A percentile compares a stretch with the other conserved stretches of the same genome.
phyloP scores from a whole-genome alignment of 2,113 vertebrate species.

The Corapipo altera region DNA sequence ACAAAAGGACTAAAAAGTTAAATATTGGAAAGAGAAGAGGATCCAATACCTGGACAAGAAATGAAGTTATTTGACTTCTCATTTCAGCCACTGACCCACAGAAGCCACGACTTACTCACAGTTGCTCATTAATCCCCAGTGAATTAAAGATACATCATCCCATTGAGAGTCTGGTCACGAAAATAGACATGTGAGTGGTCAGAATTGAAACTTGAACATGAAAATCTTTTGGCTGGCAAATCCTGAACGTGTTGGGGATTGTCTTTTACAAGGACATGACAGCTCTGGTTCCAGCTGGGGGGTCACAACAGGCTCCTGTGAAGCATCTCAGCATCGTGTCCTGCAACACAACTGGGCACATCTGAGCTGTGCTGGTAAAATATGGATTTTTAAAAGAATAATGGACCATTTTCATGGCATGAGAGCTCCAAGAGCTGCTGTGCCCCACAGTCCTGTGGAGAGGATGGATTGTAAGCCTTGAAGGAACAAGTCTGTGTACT shows the following conservation, averaged over 20 bases:
- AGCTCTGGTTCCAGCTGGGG: too few species aligned
- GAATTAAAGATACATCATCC: neutral
- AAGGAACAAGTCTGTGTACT: neutral
- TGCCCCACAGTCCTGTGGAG: neutral
- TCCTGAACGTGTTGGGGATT: neutral
- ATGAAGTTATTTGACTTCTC: neutral
- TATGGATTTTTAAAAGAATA: too few species aligned
- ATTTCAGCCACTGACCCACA: neutral
- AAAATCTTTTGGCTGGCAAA: neutral
- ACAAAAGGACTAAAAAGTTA: neutral
- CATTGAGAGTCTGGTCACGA: neutral
- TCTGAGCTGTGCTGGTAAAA: too few species aligned
- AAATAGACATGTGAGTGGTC: accelerated
- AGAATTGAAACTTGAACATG: neutral
- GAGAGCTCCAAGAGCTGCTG: neutral
- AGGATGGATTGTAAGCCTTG: neutral
- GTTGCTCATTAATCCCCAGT: neutral
- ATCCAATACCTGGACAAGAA: neutral
- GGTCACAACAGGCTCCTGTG: too few species aligned
- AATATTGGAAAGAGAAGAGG: neutral
- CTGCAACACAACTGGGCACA: neutral
- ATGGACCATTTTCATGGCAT: too few species aligned
- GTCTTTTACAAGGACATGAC: too few species aligned
- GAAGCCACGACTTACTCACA: neutral
- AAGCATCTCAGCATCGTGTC: too few species aligned